Evolutionary conservation across 1,140 invertebrate genomes (phyloP), one percentile per base, ranked within the genome.

Genomic region (Pseudomyrmex flavicornis): DNA sequence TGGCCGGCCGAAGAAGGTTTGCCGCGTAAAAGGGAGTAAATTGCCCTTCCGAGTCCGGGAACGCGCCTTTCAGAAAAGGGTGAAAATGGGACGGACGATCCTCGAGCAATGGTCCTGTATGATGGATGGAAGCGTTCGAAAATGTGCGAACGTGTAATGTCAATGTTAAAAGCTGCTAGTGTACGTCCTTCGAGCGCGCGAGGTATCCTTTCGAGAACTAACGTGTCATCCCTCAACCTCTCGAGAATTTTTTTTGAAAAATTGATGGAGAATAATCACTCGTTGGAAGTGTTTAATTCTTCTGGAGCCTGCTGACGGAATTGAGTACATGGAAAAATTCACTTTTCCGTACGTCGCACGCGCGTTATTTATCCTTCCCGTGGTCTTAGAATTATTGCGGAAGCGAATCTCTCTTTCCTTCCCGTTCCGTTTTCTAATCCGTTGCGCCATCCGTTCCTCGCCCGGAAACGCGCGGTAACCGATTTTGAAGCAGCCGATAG

Each of bases 401-500:
- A 13, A 63, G 10, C 15, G 35, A 10, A 35, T 35, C 35, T 35
- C 5, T 35, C 35, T 35, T 35, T 5, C 35, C 5, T 35, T 54
- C n/a, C 20, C 22, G n/a, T 22, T 22, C 35, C 13, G 12, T 12
- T 58, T 26, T 35, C 35, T 35, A 35, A 35, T 35, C 35, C 35
- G 44, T 72, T 72, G 76, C 65, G 58, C 15, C 63, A 56, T 17
- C 17, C 13, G 69, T 54, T 80, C 15, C 59, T 80, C 22, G 35
- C 59, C 62, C 85, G 82, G 82, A 88, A 84, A 63, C 68, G 74
- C 58, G 77, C 35, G 82, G 85, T 75, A 87, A 77, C 85, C 85
- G 76, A 87, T 88, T 88, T 88, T 87, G 69, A 88, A 73, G 62
- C 85, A 83, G 82, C 68, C 69, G 86, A 84, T 88, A 84, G 82